Base-by-base conservation (phyloP, 2,888 invertebrate species). In the Aporophyla lueneburgensis region DNA sequence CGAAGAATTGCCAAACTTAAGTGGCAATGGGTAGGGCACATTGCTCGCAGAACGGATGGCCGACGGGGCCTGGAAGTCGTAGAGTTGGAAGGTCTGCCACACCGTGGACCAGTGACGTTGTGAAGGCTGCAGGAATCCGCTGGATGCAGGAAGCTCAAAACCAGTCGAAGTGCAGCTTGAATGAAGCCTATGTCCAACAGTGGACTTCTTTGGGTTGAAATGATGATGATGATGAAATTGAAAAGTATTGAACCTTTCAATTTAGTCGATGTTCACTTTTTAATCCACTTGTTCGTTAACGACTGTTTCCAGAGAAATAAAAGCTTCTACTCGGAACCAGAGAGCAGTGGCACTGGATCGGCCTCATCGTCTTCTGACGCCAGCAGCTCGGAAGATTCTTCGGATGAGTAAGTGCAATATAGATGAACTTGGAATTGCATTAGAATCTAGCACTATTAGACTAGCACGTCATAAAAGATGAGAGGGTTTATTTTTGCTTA, bases 261-360 rank as follows among this genome's bases (percentile, higher is more conserved):
- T 16, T n/a, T 5, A 14, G 24, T 58, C 10, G n/a, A 12, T 58
- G 7, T 53, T 21, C 53, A 61, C 5, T 61, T 61, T 61, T 21
- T 0, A 61, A 40, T 61, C 40, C 21, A 40, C 16, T 58, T 27
- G 46, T 4, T 49, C 14, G 27, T 14, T 27, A 51, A 51, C 27
- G 3, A 54, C 5, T 53, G 2, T 81, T 95, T 88, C 84, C 97
- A 95, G 94, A 96, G 97, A 89, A 97, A 97, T 91, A 97, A 97
- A 93, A 97, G 96, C 74, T 98, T 97, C 95, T 98, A 98, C 93
- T 97, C 97, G 14, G 96, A 96, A 76, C 95, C 96, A 2, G 95
- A 94, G 40, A 96, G 96, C 90, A 96, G 95, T 54, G 95, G 94
- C 0, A 93, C 96, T 0, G 94, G 89, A 0, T 94, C 95, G 0